Conservation (phyloP, 53 echinoderm and acorn worm species). For the Echinometra lucunter region DNA sequence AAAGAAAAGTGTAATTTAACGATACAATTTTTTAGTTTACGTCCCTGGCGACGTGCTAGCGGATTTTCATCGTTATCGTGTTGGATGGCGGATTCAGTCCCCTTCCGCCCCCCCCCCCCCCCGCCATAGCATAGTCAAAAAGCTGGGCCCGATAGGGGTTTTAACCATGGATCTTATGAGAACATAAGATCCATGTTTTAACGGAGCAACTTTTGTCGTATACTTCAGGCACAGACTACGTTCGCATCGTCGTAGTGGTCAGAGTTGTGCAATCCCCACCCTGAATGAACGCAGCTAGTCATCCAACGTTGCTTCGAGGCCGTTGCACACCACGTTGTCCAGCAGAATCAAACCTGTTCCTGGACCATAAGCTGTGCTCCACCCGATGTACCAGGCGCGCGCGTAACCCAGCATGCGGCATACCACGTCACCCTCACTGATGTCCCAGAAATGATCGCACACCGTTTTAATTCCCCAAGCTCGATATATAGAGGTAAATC, state of each 20-base stretch:
- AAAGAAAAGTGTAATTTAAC: no score
- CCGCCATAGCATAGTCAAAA: no score
- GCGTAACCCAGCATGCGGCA: conserved; percentile 36
- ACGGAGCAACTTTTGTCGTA: no score
- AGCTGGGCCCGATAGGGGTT: no score
- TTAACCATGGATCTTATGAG: no score
- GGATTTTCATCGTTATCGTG: no score
- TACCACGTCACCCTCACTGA: background rate
- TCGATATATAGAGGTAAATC: background rate
- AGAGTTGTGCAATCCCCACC: background rate
- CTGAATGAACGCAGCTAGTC: background rate
- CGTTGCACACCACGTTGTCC: conserved; percentile 11
- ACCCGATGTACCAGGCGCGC: background rate
- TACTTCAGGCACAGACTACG: background rate
- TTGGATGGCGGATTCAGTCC: no score
- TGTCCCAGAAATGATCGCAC: conserved; percentile 26
- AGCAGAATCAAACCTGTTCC: background rate
- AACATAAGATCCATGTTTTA: no score
- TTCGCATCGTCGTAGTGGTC: background rate
- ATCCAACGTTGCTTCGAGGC: background rate
- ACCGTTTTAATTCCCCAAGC: conserved; percentile 18
- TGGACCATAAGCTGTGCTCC: background rate
- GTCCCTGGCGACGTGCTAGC: no score
- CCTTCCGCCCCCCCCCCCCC: no score
- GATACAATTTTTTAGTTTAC: no score